Evolutionary conservation across 2,888 invertebrate genomes (phyloP).

Genomic region (Pharmacophagus antenor): DNA sequence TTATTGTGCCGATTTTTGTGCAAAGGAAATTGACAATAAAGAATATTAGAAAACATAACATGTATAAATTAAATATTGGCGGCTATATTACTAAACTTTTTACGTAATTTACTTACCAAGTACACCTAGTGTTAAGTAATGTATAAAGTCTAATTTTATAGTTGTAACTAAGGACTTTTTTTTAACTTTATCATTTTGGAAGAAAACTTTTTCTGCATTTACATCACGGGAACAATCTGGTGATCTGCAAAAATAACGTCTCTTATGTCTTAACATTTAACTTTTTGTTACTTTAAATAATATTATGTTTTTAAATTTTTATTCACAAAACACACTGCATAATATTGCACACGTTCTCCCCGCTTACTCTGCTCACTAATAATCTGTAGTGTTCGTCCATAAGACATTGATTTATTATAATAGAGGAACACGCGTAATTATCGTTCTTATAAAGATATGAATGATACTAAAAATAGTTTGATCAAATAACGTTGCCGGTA

Average conservation of each 20-base stretch:
- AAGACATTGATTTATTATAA: constrained; percentile 43
- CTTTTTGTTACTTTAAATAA: constrained; percentile 18
- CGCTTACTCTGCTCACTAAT: constrained; percentile 44
- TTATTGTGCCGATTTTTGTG: too few relatives aligned
- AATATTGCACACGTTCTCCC: constrained; percentile 38
- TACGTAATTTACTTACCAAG: constrained; percentile 41
- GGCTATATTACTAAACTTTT: background rate
- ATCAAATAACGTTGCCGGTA: constrained; percentile 39
- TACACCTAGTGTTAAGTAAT: constrained; percentile 42
- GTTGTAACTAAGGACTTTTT: constrained; percentile 34
- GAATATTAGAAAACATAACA: too few relatives aligned
- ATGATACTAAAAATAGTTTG: constrained; percentile 36
- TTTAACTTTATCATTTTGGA: constrained; percentile 34
- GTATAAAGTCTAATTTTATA: constrained; percentile 33
- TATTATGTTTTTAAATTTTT: background rate
- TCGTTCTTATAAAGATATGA: constrained; percentile 38
- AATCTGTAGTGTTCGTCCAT: constrained; percentile 65
- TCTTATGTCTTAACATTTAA: constrained; percentile 1
- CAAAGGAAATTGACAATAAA: too few relatives aligned
- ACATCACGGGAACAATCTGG: constrained; percentile 31
- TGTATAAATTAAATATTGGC: too few relatives aligned
- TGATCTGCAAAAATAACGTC: constrained; percentile 33
- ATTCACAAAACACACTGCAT: constrained; percentile 49
- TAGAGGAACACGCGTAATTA: constrained; percentile 39
- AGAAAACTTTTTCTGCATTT: constrained; percentile 34